phyloP scores from a whole-genome alignment of 2,797 vertebrate species.

The Lacerta bilineata region DNA sequence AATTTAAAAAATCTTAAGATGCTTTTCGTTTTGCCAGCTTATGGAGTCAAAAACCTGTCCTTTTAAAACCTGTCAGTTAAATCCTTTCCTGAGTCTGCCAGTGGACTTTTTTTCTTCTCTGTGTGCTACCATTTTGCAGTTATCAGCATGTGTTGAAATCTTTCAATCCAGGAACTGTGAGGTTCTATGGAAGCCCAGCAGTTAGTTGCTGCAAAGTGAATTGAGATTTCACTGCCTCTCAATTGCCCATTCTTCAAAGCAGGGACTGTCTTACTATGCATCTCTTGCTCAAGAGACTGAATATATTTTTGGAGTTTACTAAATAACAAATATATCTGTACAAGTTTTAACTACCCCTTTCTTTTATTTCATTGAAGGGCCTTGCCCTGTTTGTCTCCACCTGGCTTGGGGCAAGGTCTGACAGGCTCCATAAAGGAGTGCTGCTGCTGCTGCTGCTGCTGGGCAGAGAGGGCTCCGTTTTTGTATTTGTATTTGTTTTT shows the following conservation, averaged over 20 bases:
- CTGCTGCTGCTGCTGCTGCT: too few species aligned
- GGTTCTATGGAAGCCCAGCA: constrained; percentile 20
- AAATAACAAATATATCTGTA: constrained; percentile 16
- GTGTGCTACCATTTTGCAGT: constrained; percentile 9
- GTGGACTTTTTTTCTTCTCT: not conserved
- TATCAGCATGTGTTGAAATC: not conserved
- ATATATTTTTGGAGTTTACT: not conserved
- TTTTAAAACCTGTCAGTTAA: not conserved
- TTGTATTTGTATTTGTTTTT: too few species aligned
- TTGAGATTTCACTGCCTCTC: constrained; percentile 1
- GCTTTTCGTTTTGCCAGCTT: not conserved
- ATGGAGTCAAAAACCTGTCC: not conserved
- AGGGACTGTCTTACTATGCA: not conserved
- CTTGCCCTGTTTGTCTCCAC: too few species aligned
- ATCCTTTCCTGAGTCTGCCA: not conserved
- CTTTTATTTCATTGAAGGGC: not conserved
- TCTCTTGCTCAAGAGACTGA: not conserved
- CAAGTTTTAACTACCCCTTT: not conserved
- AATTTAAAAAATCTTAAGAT: not conserved
- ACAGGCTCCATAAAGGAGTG: too few species aligned
- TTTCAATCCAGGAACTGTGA: not conserved
- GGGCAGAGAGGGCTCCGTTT: too few species aligned
- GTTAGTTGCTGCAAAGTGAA: constrained; percentile 3
- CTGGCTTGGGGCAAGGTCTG: too few species aligned
- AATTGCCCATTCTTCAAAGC: not conserved